phyloP scores from a whole-genome alignment of 2,888 invertebrate genomes.

The Elgonia sp. region DNA sequence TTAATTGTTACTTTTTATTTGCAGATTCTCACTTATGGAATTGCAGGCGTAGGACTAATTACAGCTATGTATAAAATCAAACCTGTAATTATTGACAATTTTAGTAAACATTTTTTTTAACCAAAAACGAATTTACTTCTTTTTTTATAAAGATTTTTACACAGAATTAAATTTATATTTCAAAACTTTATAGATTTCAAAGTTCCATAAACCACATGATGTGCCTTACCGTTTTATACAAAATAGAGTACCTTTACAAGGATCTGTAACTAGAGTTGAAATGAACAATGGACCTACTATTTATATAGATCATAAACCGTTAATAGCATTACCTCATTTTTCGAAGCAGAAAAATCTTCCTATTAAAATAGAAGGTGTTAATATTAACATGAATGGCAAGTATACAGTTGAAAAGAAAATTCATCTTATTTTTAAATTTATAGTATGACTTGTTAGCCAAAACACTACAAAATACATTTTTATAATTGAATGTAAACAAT shows the following conservation, averaged over 20 bases:
- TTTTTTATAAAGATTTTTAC: no score
- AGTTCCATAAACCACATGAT: slow-evolving; percentile 89
- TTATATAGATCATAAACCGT: slow-evolving; percentile 88
- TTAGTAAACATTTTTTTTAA: background rate
- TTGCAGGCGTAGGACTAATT: slow-evolving; percentile 88
- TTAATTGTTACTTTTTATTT: slow-evolving; percentile 79
- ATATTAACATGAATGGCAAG: slow-evolving; percentile 87
- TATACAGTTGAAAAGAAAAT: no score
- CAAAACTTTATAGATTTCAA: slow-evolving; percentile 90
- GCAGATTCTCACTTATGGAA: slow-evolving; percentile 89
- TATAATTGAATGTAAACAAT: no score
- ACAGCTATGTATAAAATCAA: slow-evolving; percentile 89
- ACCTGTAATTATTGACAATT: slow-evolving; percentile 87
- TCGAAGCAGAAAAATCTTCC: slow-evolving; percentile 88
- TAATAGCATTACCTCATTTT: slow-evolving; percentile 88
- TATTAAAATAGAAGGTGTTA: slow-evolving; percentile 88
- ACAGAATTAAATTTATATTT: no score
- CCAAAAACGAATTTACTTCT: no score
- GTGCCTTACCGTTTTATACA: slow-evolving; percentile 89
- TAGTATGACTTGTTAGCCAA: no score
- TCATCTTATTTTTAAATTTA: no score
- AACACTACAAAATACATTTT: no score
- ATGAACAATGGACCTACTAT: slow-evolving; percentile 87
- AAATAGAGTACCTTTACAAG: slow-evolving; percentile 88
- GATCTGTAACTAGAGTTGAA: slow-evolving; percentile 88